phyloP scores from a whole-genome alignment of 2,888 invertebrate species.

The Spilarctia lutea region DNA sequence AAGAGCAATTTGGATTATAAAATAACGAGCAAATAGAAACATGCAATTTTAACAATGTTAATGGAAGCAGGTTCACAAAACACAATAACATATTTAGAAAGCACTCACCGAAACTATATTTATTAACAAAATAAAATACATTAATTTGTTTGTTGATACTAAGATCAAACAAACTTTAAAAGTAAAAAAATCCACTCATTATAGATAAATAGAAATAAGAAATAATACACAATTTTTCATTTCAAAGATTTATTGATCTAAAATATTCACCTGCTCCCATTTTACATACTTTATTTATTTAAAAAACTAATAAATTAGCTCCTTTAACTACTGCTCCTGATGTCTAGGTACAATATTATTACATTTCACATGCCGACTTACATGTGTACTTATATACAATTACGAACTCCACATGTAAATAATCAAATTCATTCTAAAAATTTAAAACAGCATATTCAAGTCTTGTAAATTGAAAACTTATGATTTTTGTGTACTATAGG shows the following conservation, averaged over 20 bases:
- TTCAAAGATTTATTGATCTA: slow-evolving; percentile 62
- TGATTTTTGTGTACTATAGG: not conserved
- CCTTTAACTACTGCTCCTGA: slow-evolving; percentile 55
- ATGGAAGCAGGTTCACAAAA: slow-evolving; percentile 79
- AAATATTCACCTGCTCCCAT: slow-evolving; percentile 72
- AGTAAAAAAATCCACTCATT: not conserved
- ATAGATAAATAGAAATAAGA: slow-evolving; percentile 28
- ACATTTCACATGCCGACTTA: not conserved
- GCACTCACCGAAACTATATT: slow-evolving; percentile 38
- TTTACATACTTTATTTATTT: slow-evolving; percentile 46
- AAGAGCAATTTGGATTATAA: slow-evolving; percentile 44
- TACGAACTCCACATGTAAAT: not conserved
- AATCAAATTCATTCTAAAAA: slow-evolving; percentile 2
- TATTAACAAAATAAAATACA: not conserved
- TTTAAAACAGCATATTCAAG: not conserved
- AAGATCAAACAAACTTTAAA: not conserved
- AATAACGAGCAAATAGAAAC: slow-evolving; percentile 50
- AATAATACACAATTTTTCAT: slow-evolving; percentile 56
- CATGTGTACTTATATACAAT: not conserved
- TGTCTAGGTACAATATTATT: slow-evolving; percentile 30
- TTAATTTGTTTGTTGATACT: not conserved
- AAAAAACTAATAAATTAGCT: slow-evolving; percentile 31
- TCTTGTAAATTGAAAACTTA: not conserved
- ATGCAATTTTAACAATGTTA: slow-evolving; percentile 31
- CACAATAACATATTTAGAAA: slow-evolving; percentile 18